phyloP scores from a whole-genome alignment of 2,113 vertebrate species.

The Notothenia rossii region DNA sequence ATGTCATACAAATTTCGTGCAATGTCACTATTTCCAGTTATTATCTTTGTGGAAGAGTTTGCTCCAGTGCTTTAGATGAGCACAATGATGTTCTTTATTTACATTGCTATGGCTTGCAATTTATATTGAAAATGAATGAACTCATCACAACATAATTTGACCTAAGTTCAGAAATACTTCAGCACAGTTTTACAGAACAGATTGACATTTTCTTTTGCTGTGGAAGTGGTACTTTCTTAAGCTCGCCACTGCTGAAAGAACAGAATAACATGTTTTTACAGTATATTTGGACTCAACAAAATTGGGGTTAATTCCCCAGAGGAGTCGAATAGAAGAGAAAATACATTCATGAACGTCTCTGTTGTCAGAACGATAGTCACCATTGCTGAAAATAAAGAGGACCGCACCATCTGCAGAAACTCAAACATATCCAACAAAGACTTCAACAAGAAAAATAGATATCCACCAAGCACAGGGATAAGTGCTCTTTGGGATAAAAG shows the following conservation, averaged over 20 bases:
- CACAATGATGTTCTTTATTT: background rate
- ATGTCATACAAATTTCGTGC: background rate
- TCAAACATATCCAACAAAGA: background rate
- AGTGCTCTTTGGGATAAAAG: background rate
- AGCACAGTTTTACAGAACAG: background rate
- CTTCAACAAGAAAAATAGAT: background rate
- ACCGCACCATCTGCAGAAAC: background rate
- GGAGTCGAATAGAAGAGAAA: constrained; percentile 1
- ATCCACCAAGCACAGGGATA: background rate
- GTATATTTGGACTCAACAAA: background rate
- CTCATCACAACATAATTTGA: background rate
- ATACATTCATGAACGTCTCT: background rate
- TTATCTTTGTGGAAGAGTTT: no score
- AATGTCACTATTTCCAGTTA: background rate
- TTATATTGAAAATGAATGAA: background rate
- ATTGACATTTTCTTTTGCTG: constrained; percentile 1
- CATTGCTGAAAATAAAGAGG: background rate
- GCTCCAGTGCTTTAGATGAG: background rate
- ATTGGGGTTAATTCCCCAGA: background rate
- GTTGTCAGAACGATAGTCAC: background rate
- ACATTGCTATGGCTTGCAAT: background rate
- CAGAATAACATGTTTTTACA: background rate
- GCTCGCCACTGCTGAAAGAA: background rate
- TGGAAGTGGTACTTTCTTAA: background rate
- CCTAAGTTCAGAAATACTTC: background rate